Conservation (phyloP, 2,888 invertebrate species). For the Orchesella flavescens region DNA sequence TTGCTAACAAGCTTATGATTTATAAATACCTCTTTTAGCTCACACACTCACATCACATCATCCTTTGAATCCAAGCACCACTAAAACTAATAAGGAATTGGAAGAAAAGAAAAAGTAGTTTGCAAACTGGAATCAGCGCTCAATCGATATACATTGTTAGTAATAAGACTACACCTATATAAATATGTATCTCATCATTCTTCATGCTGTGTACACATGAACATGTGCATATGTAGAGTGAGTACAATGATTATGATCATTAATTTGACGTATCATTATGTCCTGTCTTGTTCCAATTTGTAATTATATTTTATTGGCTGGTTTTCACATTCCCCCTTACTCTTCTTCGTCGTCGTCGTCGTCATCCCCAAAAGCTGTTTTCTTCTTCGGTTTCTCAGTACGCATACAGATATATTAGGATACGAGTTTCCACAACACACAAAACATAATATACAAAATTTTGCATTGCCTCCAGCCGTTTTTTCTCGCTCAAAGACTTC, state of each 20-base stretch:
- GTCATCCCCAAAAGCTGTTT: too few species aligned
- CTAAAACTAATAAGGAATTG: not conserved
- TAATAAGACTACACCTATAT: too few species aligned
- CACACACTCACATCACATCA: too few species aligned
- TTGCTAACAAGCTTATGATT: not conserved
- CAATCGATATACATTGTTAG: not conserved
- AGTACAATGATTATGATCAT: constrained; percentile 8
- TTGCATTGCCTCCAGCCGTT: constrained; percentile 46
- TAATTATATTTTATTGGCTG: constrained; percentile 56
- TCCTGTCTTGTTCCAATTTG: constrained; percentile 45
- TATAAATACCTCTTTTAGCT: not conserved
- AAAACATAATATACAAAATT: not conserved
- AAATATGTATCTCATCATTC: not conserved
- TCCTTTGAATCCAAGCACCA: too few species aligned
- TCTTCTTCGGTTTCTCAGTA: too few species aligned
- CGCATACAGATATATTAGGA: not conserved
- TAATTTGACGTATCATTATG: constrained; percentile 28
- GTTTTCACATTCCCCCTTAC: constrained; percentile 43
- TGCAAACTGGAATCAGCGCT: not conserved
- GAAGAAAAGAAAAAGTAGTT: not conserved
- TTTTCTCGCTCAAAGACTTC: not conserved
- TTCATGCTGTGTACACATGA: not conserved
- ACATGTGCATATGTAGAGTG: not conserved
- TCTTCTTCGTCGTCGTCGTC: not conserved
- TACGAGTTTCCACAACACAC: not conserved